Conservation (phyloP, 2,113 vertebrate species). For the Chamaetylas fuelleborni region DNA sequence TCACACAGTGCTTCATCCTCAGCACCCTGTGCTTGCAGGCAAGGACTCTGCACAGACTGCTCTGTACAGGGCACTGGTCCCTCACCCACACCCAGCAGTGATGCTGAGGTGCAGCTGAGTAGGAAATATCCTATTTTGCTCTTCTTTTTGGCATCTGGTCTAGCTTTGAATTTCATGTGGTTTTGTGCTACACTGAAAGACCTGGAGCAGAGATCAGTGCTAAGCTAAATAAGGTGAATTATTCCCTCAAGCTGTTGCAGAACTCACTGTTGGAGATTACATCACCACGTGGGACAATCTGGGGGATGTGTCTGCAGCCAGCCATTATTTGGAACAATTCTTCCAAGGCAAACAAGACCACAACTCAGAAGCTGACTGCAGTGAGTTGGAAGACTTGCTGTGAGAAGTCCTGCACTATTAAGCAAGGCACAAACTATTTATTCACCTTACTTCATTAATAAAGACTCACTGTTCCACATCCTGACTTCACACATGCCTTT, state of each 20-base stretch:
- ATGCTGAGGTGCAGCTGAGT: background rate
- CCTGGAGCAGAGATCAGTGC: background rate
- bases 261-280: background rate
- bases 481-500: background rate
- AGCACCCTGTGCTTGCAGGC: background rate
- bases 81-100: background rate
- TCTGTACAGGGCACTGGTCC: rapidly evolving
- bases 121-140: background rate
- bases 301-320: background rate
- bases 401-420: background rate
- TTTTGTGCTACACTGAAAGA: background rate
- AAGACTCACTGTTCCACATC: background rate
- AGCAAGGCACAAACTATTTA: background rate
- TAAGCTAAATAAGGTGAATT: background rate
- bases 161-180: background rate
- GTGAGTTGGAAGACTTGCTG: background rate
- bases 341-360: background rate
- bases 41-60: background rate
- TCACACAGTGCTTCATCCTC: background rate
- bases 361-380: background rate
- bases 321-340: background rate
- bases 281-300: background rate
- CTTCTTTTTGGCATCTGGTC: background rate
- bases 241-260: background rate
- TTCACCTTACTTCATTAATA: background rate